Percentiles rank a stretch among this genome's conserved stretches.
Evolutionary conservation across 2,113 vertebrate species (phyloP).

Genomic region (Uria lomvia): DNA sequence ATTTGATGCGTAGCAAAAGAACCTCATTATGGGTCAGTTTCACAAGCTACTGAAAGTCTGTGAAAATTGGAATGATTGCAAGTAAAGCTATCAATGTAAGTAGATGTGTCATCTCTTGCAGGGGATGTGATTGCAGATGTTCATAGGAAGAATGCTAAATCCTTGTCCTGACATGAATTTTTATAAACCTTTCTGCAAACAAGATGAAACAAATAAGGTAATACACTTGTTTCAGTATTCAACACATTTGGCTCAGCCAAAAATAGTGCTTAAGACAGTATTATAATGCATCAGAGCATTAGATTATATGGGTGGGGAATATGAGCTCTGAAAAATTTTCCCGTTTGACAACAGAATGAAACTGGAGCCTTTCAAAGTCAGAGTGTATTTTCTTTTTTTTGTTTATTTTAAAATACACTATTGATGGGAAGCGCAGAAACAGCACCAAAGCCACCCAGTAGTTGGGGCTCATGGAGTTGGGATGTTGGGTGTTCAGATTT

Average conservation of each 20-base stretch:
- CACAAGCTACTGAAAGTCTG: neutral
- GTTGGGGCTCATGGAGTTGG: rapidly evolving
- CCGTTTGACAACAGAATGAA: neutral
- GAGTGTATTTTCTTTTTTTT: neutral
- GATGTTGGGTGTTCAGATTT: neutral
- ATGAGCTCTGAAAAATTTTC: neutral
- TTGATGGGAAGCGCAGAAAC: neutral
- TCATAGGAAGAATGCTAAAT: neutral
- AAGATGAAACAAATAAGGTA: neutral
- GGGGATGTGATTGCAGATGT: neutral
- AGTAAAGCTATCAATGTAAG: neutral
- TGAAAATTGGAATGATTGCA: slow-evolving; percentile 5
- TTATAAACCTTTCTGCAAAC: slow-evolving; percentile 12
- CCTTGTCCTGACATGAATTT: slow-evolving; percentile 1
- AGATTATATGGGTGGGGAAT: neutral
- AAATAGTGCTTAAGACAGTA: neutral
- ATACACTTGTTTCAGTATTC: neutral
- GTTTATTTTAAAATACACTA: neutral
- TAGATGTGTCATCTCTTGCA: slow-evolving; percentile 18
- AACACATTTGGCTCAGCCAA: neutral
- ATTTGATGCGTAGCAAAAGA: neutral
- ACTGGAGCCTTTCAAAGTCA: neutral
- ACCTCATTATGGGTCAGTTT: neutral
- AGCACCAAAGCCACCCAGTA: neutral
- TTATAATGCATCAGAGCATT: neutral